These are phyloP conservation scores for Tragelaphus imberbis DNA, from an alignment of 2,113 vertebrate species.

Conservation along the genomic window DNA sequence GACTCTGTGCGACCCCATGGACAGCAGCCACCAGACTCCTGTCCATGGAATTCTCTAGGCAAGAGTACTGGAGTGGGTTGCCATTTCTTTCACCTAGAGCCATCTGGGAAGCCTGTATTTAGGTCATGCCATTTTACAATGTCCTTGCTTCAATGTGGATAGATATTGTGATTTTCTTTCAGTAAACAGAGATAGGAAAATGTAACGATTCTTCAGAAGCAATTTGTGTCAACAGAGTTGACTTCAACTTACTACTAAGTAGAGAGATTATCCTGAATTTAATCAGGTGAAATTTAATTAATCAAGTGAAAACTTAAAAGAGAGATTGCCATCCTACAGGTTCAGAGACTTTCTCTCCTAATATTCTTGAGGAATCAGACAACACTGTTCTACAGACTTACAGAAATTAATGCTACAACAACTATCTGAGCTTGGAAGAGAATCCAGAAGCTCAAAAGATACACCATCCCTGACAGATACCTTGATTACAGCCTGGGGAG, in stretches of 20 bases:
- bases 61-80: too few species aligned
- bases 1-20: too few species aligned
- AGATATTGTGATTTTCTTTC: not conserved
- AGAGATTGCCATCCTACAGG: fast-evolving
- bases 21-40: too few species aligned
- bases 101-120: not conserved
- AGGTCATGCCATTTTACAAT: not conserved
- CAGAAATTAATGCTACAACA: not conserved
- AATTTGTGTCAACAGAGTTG: not conserved
- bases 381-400: not conserved
- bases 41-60: too few species aligned
- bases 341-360: not conserved
- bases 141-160: not conserved
- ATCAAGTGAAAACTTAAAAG: not conserved
- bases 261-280: not conserved
- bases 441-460: not conserved
- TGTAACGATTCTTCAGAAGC: not conserved
- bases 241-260: not conserved
- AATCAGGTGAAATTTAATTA: not conserved
- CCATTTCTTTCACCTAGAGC: not conserved
- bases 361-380: not conserved
- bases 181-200: not conserved
- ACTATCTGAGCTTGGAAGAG: not conserved
- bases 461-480: too few species aligned
- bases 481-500: not conserved